These are phyloP conservation scores for Myotis planiceps DNA, from an alignment of 2,797 vertebrate species.

Conservation along the genomic window DNA sequence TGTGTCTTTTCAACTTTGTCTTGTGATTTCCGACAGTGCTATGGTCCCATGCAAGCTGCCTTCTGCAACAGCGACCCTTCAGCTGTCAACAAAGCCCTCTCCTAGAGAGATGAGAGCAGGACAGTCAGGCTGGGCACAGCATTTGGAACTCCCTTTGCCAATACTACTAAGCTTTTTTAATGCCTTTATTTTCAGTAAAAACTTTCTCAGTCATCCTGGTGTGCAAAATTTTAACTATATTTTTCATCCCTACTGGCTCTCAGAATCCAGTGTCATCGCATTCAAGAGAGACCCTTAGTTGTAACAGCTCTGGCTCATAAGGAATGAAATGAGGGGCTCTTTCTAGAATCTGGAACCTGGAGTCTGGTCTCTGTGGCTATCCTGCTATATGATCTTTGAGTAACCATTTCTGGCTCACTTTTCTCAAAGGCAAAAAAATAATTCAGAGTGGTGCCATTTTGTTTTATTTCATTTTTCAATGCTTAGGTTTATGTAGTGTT, in stretches of 20 bases:
- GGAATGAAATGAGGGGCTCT: neutral
- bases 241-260: neutral
- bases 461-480: neutral
- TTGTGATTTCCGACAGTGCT: neutral
- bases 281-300: neutral
- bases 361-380: neutral
- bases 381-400: neutral
- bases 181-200: neutral
- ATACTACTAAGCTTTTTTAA: neutral
- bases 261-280: neutral
- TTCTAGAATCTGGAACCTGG: neutral
- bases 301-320: fast-evolving
- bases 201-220: neutral
- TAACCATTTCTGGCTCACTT: neutral
- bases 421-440: slow-evolving; percentile 20
- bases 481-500: neutral
- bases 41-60: neutral
- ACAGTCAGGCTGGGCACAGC: neutral
- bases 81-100: neutral
- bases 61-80: neutral
- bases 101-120: neutral
- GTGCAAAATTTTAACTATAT: neutral
- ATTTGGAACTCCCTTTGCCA: neutral
- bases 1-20: neutral
- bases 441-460: neutral